Evolutionary conservation across 1,140 invertebrate species (phyloP).

Genomic region (Forficula auricularia): DNA sequence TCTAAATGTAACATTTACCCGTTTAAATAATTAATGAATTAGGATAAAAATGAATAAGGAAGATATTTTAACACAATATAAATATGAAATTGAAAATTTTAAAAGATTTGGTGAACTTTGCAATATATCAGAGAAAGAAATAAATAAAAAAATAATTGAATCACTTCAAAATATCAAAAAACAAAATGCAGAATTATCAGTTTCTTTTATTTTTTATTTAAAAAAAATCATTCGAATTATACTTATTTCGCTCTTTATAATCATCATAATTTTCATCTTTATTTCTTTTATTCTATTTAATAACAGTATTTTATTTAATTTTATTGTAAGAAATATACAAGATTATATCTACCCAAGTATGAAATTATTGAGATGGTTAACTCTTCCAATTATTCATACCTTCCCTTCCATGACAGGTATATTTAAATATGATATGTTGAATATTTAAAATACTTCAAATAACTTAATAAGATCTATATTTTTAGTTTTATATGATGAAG

Average conservation of each 20-base stretch:
- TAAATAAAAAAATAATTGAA: slow-evolving; percentile 31
- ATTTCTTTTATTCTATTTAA: slow-evolving; percentile 21
- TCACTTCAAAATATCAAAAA: slow-evolving; percentile 27
- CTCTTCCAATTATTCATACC: slow-evolving; percentile 38
- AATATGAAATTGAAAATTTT: slow-evolving; percentile 19
- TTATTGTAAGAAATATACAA: slow-evolving; percentile 41
- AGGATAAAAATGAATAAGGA: too few species aligned
- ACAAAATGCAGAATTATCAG: slow-evolving; percentile 14
- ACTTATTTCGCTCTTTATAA: slow-evolving; percentile 15
- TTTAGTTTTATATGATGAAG: slow-evolving; percentile 59
- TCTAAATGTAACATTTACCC: too few species aligned
- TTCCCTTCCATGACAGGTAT: slow-evolving; percentile 44
- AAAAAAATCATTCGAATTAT: slow-evolving; percentile 11
- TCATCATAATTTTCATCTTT: slow-evolving; percentile 18
- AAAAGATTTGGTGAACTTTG: slow-evolving; percentile 20
- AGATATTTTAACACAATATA: slow-evolving; percentile 14
- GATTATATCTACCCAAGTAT: slow-evolving; percentile 50
- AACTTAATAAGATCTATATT: slow-evolving; percentile 16
- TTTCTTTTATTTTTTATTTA: slow-evolving; percentile 8
- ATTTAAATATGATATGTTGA: slow-evolving; percentile 1
- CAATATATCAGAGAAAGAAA: slow-evolving; percentile 30
- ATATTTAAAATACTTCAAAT: slow-evolving; percentile 4
- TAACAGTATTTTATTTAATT: slow-evolving; percentile 29
- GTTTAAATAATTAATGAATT: too few species aligned
- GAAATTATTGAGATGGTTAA: slow-evolving; percentile 36